Base-by-base conservation (phyloP, 2,113 vertebrate species). In the Passer montanus region DNA sequence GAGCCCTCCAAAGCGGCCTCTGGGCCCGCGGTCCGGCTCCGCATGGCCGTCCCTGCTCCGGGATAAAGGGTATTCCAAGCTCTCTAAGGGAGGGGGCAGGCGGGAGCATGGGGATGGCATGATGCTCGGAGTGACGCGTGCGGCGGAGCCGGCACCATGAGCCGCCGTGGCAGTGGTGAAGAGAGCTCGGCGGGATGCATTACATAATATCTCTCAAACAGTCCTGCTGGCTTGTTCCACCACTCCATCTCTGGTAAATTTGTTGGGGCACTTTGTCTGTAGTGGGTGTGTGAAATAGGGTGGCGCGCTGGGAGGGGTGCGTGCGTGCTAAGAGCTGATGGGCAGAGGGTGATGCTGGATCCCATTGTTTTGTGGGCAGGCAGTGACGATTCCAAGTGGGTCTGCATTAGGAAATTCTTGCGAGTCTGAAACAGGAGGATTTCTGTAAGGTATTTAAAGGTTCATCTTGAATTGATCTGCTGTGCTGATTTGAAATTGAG, bases 151-250 rank as follows among this genome's bases (percentile, higher is more conserved):
- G 55, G 79, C 70, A 35, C 41, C 63, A 4, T 7, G 47, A 62
- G 70, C 70, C 70, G 55, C 79, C 41, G 0, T 14, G 72, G 88
- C 80, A 50, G 35, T 31, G 63, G 5, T 8, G 8, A 37, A 11
- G 90, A n/a, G 2, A 6, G 63, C n/a, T 43, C 64, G 3, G 84
- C 19, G 2, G 30, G 9, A 10, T 1, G 67, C 37, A 2, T 86
- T 89, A 37, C 77, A 53, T 89, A 69, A 94, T 68, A 63, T 4
- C 50, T 19, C 69, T 10, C 30, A 9, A 8, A 73, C 3, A 62
- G 8, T 23, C 81, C 23, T 2, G 16, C 31, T 11, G 27, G 6
- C 5, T 44, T 4, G 1, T n/a, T 37, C 30, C 0, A 1, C 31
- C 8, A 16, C 37, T 6, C 37, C 62, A 1, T 11, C 33, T 20